A percentile compares a stretch with the other conserved stretches of the same genome.
These are phyloP conservation scores for Apotomis turbidana DNA, from an alignment of 2,888 invertebrate genomes.

Conservation along the genomic window DNA sequence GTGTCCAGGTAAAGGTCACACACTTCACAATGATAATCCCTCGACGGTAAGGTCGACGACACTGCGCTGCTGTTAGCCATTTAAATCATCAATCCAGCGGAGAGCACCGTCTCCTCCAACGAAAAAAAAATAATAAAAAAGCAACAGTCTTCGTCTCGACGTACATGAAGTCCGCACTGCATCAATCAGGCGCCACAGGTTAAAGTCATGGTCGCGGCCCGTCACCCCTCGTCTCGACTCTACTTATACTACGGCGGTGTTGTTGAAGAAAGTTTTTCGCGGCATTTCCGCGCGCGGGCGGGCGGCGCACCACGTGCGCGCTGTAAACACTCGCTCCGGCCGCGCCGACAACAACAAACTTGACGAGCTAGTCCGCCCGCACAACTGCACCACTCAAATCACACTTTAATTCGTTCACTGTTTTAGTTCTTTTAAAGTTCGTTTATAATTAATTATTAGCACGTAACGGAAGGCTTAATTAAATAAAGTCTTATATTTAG, in stretches of 20 bases:
- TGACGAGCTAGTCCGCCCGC: slow-evolving; percentile 22
- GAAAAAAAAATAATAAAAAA: slow-evolving; percentile 81
- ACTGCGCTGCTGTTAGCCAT: slow-evolving; percentile 82
- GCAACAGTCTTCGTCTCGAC: slow-evolving; percentile 69
- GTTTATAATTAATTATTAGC: slow-evolving; percentile 57
- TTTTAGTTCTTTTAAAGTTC: slow-evolving; percentile 56
- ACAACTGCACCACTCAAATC: slow-evolving; percentile 19
- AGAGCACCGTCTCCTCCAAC: slow-evolving; percentile 80
- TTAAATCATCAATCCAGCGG: slow-evolving; percentile 78
- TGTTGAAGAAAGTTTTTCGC: slow-evolving; percentile 80
- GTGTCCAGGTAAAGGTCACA: slow-evolving; percentile 90
- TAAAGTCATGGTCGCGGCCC: slow-evolving; percentile 68
- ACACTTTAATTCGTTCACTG: slow-evolving; percentile 23
- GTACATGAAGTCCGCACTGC: slow-evolving; percentile 73
- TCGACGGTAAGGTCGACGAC: slow-evolving; percentile 82
- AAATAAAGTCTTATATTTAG: slow-evolving; percentile 53
- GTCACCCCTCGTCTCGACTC: slow-evolving; percentile 60
- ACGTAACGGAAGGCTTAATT: slow-evolving; percentile 55
- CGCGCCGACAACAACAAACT: slow-evolving; percentile 42
- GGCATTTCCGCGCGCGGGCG: slow-evolving; percentile 76
- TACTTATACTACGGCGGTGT: slow-evolving; percentile 71
- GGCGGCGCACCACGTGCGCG: slow-evolving; percentile 76
- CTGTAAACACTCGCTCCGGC: slow-evolving; percentile 66
- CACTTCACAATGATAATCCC: slow-evolving; percentile 88
- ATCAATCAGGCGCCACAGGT: slow-evolving; percentile 73